Evolutionary conservation across 2,888 invertebrate species (phyloP).

Genomic region (Nomada hirtipes): DNA sequence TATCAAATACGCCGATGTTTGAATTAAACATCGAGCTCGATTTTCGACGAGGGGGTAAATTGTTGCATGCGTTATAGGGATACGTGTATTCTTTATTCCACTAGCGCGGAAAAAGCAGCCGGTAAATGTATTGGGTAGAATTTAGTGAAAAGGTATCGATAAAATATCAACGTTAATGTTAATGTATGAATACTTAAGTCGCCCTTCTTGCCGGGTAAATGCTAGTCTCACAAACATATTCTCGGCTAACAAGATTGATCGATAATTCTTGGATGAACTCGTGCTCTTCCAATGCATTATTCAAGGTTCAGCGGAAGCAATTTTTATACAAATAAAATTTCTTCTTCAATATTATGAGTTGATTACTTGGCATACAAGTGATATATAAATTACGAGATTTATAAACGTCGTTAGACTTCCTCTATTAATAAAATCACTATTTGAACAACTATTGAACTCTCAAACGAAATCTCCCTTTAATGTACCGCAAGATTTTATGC

Average conservation of each 20-base stretch:
- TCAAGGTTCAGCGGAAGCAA: background rate
- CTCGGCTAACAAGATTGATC: conserved; percentile 16
- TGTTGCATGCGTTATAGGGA: no score
- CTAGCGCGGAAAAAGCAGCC: background rate
- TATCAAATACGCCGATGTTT: background rate
- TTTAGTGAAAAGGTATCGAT: background rate
- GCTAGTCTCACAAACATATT: background rate
- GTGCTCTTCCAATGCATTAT: conserved; percentile 7
- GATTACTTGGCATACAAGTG: background rate
- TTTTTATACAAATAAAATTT: background rate
- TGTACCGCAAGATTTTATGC: background rate
- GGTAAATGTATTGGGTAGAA: background rate
- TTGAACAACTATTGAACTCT: background rate
- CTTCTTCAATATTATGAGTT: background rate
- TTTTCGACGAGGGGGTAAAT: background rate
- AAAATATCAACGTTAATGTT: conserved; percentile 1
- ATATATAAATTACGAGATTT: background rate
- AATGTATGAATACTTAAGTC: background rate
- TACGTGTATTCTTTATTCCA: background rate
- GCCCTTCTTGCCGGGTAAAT: background rate
- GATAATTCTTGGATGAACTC: conserved; percentile 12
- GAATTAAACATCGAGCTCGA: background rate
- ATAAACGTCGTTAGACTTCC: background rate
- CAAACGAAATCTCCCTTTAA: background rate
- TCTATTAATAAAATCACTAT: background rate